Evolutionary conservation across 2,888 invertebrate genomes (phyloP).

Genomic region (Archips xylosteana): DNA sequence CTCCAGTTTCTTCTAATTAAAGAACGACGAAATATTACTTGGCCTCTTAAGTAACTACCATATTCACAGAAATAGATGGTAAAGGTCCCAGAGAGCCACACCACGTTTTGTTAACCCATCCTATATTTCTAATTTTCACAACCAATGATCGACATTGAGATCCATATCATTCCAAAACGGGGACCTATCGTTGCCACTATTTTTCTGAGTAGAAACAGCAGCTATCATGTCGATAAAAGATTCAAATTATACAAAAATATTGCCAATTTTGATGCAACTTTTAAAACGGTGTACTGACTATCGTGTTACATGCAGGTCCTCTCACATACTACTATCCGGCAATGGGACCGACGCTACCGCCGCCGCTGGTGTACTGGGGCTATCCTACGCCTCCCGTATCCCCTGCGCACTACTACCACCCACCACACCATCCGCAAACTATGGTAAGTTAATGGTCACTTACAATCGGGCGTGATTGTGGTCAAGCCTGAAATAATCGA

Average conservation of each 20-base stretch:
- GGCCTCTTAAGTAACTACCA: too few species aligned
- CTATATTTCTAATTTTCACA: too few species aligned
- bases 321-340: constrained; percentile 84
- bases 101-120: background rate
- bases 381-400: constrained; percentile 98
- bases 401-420: constrained; percentile 94
- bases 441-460: constrained; percentile 60
- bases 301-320: constrained; percentile 67
- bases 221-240: too few species aligned
- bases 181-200: too few species aligned
- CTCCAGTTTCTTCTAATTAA: background rate
- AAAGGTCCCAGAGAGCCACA: background rate
- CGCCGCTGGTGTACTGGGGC: constrained; percentile 95
- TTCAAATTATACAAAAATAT: too few species aligned
- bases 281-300: background rate
- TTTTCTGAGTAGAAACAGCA: too few species aligned
- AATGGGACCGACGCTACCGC: constrained; percentile 85
- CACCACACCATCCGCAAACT: constrained; percentile 82
- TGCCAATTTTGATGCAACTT: too few species aligned
- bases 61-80: background rate
- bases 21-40: background rate
- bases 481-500: too few species aligned
- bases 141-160: too few species aligned
- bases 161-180: too few species aligned
- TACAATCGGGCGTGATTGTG: too few species aligned